A percentile compares a stretch with the other conserved stretches of the same genome.
These are phyloP conservation scores for Mellivora capensis DNA, from an alignment of 2,113 vertebrate species.

Conservation along the genomic window DNA sequence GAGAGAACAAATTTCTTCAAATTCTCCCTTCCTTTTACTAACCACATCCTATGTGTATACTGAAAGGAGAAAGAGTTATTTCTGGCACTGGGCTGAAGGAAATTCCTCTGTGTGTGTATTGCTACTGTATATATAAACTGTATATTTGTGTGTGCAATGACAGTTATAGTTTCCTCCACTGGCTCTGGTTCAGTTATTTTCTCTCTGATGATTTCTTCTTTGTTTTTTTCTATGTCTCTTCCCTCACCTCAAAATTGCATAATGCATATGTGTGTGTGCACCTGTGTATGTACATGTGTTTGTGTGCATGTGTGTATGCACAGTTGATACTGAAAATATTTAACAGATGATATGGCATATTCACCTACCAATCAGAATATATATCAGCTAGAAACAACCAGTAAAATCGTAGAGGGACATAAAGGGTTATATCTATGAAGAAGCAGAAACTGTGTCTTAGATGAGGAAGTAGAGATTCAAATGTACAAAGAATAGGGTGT, in stretches of 20 bases:
- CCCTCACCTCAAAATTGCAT: neutral
- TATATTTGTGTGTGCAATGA: neutral
- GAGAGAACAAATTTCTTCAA: neutral
- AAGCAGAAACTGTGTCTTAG: neutral
- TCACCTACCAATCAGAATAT: neutral
- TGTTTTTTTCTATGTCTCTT: constrained; percentile 4
- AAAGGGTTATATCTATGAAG: neutral
- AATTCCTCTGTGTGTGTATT: neutral
- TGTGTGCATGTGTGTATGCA: neutral
- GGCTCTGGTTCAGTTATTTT: neutral
- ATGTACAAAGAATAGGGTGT: neutral
- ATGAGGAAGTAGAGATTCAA: neutral
- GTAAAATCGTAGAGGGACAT: neutral
- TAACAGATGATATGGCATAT: neutral
- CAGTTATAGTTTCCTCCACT: neutral
- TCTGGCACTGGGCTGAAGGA: neutral
- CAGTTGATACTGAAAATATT: neutral
- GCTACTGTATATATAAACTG: neutral
- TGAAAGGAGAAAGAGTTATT: neutral
- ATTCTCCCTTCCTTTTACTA: constrained; percentile 27
- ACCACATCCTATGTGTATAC: constrained; percentile 15
- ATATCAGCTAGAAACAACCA: neutral
- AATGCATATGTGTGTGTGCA: neutral
- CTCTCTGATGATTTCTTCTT: neutral
- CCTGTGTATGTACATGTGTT: neutral